Percentiles rank a stretch among this genome's conserved stretches.
Conservation (phyloP, 2,113 vertebrate genomes). For the Chlorocebus sabaeus region DNA sequence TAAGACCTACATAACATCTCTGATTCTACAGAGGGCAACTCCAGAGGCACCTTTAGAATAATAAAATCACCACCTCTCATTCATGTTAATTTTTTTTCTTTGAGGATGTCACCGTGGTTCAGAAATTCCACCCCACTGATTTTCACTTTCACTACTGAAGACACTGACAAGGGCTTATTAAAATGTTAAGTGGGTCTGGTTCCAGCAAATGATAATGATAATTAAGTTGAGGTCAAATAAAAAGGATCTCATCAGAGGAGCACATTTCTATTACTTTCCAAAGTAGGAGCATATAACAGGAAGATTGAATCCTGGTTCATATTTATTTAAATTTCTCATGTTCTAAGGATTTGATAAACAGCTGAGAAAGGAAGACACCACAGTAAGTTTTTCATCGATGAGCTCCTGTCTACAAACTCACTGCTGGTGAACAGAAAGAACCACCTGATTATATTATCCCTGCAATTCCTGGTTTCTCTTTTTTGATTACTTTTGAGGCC, state of each 20-base stretch:
- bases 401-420: neutral
- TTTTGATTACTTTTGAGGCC: neutral
- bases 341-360: neutral
- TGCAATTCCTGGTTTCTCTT: neutral
- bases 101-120: neutral
- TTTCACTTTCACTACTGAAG: neutral
- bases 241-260: neutral
- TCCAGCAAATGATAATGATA: neutral
- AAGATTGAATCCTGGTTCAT: neutral
- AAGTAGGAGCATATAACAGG: neutral
- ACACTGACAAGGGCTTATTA: neutral
- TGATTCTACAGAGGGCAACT: neutral
- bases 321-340: neutral
- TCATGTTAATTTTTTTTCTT: neutral
- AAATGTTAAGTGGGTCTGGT: neutral
- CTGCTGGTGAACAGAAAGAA: neutral
- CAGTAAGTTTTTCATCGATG: neutral
- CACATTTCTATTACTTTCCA: neutral
- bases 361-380: neutral
- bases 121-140: neutral
- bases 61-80: neutral
- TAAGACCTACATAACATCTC: neutral
- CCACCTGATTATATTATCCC: neutral
- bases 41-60: neutral
- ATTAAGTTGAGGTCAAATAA: neutral